Evolutionary conservation across 2,888 invertebrate species (phyloP), one percentile per base, ranked within the genome.

Genomic region (Polylopha cassiicola): DNA sequence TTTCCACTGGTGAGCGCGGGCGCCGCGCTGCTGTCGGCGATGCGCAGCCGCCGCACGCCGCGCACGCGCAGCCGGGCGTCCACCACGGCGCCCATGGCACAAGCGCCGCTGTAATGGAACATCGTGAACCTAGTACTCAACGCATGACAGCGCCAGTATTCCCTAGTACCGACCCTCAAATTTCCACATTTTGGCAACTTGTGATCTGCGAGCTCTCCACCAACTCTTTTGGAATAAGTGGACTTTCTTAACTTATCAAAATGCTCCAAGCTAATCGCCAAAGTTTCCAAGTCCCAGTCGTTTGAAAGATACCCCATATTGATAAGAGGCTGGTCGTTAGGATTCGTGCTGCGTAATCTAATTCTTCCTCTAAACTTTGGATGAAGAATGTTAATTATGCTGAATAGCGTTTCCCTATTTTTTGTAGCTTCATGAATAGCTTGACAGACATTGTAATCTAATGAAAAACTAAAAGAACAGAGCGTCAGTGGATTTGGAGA

Each of bases 71-170:
- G 65, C 22, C 89, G 65, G 0, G 88, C 82, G 65, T 90, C 89
- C 0, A 92, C 90, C 1, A 93, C 92, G 0, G 90, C 87, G 0
- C 92, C 92, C 92, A 94, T 92, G 58, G 91, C 91, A 33, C 89
- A 89, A 0, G 93, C 92, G 0, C 92, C 89, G 1, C 87, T 76
- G 1, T 89, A 91, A 61, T 92, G 91, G 53, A 90, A 93, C 31
- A 90, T 88, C 0, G 92, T 91, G 31, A 87, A 84, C 0, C 89
- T 89, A 43, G 87, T 84, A 58, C 92, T 90, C 8, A 89, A 62
- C 1, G 89, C 73, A 28, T 88, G 85, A 53, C 91, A 92, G 48
- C 88, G 89, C 90, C 91, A 91, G 62, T 90, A 88, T 38, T 87
- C 88, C 65, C 87, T 89, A 2, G 81, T 85, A 37, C 27, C 37